Evolutionary conservation across 2,888 invertebrate species (phyloP).

Genomic region (Craniophora ligustri): DNA sequence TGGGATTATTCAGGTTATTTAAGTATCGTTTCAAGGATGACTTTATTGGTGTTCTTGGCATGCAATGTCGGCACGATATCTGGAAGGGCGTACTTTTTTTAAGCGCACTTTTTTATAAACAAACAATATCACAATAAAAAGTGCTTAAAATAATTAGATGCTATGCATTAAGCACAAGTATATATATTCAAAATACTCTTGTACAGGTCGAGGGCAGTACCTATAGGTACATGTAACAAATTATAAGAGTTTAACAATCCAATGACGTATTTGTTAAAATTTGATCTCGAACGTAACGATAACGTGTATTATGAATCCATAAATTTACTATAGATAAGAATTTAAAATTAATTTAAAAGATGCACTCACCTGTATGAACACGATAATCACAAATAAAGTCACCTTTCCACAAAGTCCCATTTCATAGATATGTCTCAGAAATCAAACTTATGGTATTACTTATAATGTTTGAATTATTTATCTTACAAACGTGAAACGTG

Average conservation of each 20-base stretch:
- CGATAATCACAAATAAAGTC: slow-evolving; percentile 57
- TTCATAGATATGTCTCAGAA: slow-evolving; percentile 48
- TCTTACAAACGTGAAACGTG: slow-evolving; percentile 33
- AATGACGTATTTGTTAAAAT: too few relatives aligned
- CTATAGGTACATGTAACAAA: too few relatives aligned
- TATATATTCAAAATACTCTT: too few relatives aligned
- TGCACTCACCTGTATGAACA: slow-evolving; percentile 65
- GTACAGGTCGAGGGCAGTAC: too few relatives aligned
- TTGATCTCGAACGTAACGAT: too few relatives aligned
- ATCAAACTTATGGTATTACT: not conserved
- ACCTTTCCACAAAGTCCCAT: slow-evolving; percentile 73
- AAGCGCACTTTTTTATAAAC: too few relatives aligned
- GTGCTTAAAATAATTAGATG: too few relatives aligned
- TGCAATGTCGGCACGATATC: slow-evolving; percentile 58
- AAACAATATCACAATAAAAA: too few relatives aligned
- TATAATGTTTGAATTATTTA: slow-evolving; percentile 8
- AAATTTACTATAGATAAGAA: too few relatives aligned
- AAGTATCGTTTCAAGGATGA: slow-evolving; percentile 37
- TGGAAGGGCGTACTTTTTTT: slow-evolving; percentile 54
- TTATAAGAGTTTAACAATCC: too few relatives aligned
- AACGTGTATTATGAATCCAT: too few relatives aligned
- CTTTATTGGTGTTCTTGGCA: slow-evolving; percentile 52
- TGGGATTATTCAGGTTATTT: slow-evolving; percentile 26
- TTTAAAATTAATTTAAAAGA: not conserved
- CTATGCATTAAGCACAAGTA: too few relatives aligned